Conservation (phyloP, 2,888 invertebrate species). For the Chorisops tibialis region DNA sequence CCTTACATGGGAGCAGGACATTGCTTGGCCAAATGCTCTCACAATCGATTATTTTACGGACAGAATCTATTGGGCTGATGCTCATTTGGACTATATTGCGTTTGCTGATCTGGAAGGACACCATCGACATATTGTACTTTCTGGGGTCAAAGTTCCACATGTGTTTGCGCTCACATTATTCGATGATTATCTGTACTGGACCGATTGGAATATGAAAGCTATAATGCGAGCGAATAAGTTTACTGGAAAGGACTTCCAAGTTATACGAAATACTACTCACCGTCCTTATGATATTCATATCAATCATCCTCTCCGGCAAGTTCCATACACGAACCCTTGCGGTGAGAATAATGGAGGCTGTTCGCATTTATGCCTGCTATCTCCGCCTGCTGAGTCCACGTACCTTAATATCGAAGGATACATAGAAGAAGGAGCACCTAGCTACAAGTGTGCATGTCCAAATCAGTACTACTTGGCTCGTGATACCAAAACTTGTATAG, state of each 20-base stretch:
- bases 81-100: conserved; percentile 96
- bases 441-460: conserved; percentile 87
- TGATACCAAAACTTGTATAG: conserved; percentile 83
- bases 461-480: conserved; percentile 83
- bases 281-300: conserved; percentile 91
- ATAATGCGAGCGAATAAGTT: conserved; percentile 91
- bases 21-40: conserved; percentile 98
- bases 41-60: conserved; percentile 96
- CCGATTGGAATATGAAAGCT: conserved; percentile 96
- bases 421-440: conserved; percentile 74
- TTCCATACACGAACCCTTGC: conserved; percentile 86
- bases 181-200: conserved; percentile 93
- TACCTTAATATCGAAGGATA: conserved; percentile 75
- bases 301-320: conserved; percentile 84
- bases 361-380: conserved; percentile 89
- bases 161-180: conserved; percentile 93
- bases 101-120: conserved; percentile 90
- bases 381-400: conserved; percentile 74
- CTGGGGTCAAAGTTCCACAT: conserved; percentile 83
- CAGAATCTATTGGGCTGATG: conserved; percentile 95
- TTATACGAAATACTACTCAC: conserved; percentile 87
- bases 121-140: conserved; percentile 76
- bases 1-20: conserved; percentile 86
- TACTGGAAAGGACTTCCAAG: conserved; percentile 69
- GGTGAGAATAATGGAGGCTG: conserved; percentile 91